These are phyloP conservation scores for Pygocentrus nattereri DNA, from an alignment of 2,797 vertebrate genomes.

Conservation along the genomic window DNA sequence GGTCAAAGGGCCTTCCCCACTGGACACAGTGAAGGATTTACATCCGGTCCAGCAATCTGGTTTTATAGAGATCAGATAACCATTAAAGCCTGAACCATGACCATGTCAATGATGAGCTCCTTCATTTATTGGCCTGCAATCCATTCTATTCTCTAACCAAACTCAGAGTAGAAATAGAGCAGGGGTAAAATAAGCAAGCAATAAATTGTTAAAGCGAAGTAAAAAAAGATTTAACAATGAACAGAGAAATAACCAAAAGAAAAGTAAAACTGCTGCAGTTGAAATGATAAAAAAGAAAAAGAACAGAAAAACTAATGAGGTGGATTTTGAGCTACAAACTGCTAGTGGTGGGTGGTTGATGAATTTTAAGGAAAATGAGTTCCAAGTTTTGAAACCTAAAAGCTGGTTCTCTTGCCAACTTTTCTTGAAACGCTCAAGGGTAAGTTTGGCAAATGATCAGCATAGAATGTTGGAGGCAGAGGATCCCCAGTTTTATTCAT, in stretches of 20 bases:
- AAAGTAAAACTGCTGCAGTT: neutral
- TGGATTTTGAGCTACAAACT: neutral
- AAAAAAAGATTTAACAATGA: neutral
- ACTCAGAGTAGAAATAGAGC: neutral
- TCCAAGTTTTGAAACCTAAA: neutral
- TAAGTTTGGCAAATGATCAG: neutral
- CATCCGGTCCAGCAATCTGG: constrained; percentile 16
- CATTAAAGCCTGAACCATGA: constrained; percentile 6
- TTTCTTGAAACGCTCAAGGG: neutral
- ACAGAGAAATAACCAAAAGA: neutral
- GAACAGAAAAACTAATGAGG: neutral
- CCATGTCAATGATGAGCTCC: constrained; percentile 11
- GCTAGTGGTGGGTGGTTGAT: neutral
- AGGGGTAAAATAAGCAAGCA: neutral
- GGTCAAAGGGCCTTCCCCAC: constrained; percentile 21
- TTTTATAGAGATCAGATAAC: constrained; percentile 27
- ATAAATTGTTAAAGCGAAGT: neutral
- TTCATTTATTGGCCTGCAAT: constrained; percentile 13
- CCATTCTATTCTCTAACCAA: neutral
- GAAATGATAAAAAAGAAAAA: neutral
- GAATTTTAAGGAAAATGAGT: neutral
- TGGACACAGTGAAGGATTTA: constrained; percentile 7
- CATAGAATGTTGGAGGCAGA: too few relatives aligned
- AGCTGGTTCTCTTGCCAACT: neutral
- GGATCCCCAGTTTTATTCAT: too few relatives aligned